These are phyloP conservation scores for Crematogaster levior DNA, from an alignment of 2,888 invertebrate species.

Conservation along the genomic window DNA sequence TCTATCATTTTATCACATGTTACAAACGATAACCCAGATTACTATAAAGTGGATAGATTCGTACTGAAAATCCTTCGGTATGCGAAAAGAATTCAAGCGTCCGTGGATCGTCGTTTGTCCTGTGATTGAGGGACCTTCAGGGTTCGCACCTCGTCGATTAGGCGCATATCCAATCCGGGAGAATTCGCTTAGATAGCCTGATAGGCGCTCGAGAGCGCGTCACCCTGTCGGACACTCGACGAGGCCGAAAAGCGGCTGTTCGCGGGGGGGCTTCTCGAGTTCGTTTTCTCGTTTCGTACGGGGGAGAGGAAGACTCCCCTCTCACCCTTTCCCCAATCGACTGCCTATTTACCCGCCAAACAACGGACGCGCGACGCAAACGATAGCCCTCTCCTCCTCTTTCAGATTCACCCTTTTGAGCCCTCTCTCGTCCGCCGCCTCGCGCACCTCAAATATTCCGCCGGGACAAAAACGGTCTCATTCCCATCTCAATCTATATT, in stretches of 20 bases:
- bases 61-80: background rate
- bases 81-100: background rate
- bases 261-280: conserved; percentile 50
- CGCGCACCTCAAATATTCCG: conserved; percentile 80
- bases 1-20: background rate
- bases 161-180: conserved; percentile 74
- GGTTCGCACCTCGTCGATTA: conserved; percentile 73
- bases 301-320: conserved; percentile 44
- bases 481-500: conserved; percentile 86
- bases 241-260: conserved; percentile 56
- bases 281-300: conserved; percentile 17
- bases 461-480: conserved; percentile 83
- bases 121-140: conserved; percentile 58
- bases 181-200: conserved; percentile 82
- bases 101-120: conserved; percentile 43
- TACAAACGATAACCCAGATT: background rate
- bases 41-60: background rate
- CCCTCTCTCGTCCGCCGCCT: conserved; percentile 63
- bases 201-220: conserved; percentile 72
- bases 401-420: conserved; percentile 76
- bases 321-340: conserved; percentile 73
- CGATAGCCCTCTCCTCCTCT: conserved; percentile 70
- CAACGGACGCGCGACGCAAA: conserved; percentile 66
- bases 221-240: conserved; percentile 40
- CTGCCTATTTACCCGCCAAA: conserved; percentile 82